Conservation (phyloP, 2,888 invertebrate genomes). For the Acrobasis consociella region DNA sequence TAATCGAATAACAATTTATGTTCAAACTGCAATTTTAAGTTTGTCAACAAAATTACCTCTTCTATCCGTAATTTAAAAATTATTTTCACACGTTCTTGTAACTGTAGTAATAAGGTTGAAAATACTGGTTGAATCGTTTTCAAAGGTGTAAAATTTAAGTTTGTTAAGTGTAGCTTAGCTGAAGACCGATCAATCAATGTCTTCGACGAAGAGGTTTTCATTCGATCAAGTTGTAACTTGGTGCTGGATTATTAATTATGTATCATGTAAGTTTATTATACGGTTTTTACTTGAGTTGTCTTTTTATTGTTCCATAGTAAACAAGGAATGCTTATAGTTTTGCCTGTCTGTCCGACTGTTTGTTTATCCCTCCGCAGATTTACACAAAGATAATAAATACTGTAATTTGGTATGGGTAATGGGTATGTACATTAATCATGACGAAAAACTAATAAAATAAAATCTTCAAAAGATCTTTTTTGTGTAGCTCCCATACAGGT, state of each 20-base stretch:
- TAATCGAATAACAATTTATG: slow-evolving; percentile 17
- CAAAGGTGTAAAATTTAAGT: slow-evolving; percentile 9
- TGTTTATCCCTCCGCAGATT: too few species aligned
- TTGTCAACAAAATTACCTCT: slow-evolving; percentile 9
- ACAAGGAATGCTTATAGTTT: too few species aligned
- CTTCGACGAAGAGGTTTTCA: slow-evolving; percentile 26
- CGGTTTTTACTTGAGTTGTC: slow-evolving; percentile 5
- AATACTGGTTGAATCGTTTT: neutral
- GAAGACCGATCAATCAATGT: slow-evolving; percentile 34
- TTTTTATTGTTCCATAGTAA: too few species aligned
- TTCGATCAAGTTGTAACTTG: slow-evolving; percentile 33
- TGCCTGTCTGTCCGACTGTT: too few species aligned
- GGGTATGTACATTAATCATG: too few species aligned
- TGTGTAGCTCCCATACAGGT: too few species aligned
- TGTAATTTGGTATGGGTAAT: too few species aligned
- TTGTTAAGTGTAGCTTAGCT: slow-evolving; percentile 16
- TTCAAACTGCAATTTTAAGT: slow-evolving; percentile 16
- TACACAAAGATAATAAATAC: too few species aligned
- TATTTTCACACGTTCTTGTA: neutral
- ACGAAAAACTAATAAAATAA: too few species aligned
- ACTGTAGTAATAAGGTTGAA: slow-evolving; percentile 11
- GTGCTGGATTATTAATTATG: slow-evolving; percentile 28
- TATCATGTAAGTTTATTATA: slow-evolving; percentile 21
- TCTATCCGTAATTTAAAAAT: neutral
- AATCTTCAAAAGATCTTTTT: too few species aligned